Evolutionary conservation across 1,140 invertebrate species (phyloP).

Genomic region (Orchestia grillus): DNA sequence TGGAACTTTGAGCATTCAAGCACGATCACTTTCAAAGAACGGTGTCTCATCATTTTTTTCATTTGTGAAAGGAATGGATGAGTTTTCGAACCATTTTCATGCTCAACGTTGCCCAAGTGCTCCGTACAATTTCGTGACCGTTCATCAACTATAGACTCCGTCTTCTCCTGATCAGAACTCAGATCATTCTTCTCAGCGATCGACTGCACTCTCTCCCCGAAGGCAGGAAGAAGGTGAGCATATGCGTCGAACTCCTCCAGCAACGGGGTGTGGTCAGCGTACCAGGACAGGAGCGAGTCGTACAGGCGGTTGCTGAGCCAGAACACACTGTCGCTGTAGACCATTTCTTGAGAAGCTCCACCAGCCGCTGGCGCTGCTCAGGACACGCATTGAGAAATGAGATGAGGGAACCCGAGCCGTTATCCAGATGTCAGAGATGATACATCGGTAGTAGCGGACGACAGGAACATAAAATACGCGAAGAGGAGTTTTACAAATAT

Average conservation of each 20-base stretch:
- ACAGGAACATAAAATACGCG: not conserved
- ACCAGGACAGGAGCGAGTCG: slow-evolving; percentile 62
- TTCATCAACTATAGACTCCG: not conserved
- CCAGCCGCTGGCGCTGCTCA: not conserved
- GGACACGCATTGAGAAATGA: not conserved
- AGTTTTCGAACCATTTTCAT: not conserved
- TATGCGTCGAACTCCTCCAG: slow-evolving; percentile 65
- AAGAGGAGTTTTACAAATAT: not conserved
- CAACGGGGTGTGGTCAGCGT: slow-evolving; percentile 53
- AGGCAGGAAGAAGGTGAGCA: slow-evolving; percentile 63
- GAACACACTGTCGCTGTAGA: slow-evolving; percentile 67
- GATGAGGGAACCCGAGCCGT: not conserved
- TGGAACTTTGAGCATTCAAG: slow-evolving; percentile 62
- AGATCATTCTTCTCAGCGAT: not conserved
- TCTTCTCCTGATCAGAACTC: not conserved
- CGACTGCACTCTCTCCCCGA: slow-evolving; percentile 58
- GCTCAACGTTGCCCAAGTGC: not conserved
- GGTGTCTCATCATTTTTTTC: not conserved
- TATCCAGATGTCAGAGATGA: not conserved
- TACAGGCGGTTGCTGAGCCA: slow-evolving; percentile 61
- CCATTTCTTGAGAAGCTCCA: slow-evolving; percentile 57
- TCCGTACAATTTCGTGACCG: not conserved
- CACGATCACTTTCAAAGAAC: slow-evolving; percentile 61
- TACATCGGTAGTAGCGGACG: not conserved
- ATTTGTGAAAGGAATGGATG: slow-evolving; percentile 3